Evolutionary conservation across 1,140 invertebrate species (phyloP).

Genomic region (Leptopilina boulardi): DNA sequence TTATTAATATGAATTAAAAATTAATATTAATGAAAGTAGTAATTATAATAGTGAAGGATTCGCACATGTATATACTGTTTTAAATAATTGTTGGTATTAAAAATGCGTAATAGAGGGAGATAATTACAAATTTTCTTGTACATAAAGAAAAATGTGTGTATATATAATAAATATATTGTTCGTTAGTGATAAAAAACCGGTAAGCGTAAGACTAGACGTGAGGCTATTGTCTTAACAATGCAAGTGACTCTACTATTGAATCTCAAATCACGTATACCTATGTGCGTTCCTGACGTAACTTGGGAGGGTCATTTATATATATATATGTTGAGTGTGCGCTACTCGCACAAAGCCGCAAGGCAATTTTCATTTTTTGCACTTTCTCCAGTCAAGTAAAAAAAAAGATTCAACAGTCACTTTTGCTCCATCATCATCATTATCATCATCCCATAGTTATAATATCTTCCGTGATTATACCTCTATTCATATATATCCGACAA

Average conservation of each 20-base stretch:
- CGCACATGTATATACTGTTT: too few species aligned
- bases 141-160: not conserved
- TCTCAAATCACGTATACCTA: constrained; percentile 43
- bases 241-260: constrained; percentile 47
- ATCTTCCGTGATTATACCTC: not conserved
- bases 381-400: constrained; percentile 47
- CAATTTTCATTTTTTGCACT: constrained; percentile 59
- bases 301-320: constrained; percentile 34
- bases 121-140: not conserved
- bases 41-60: too few species aligned
- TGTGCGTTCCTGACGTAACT: constrained; percentile 52
- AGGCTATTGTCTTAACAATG: constrained; percentile 34
- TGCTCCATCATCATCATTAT: constrained; percentile 2
- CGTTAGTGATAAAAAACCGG: not conserved
- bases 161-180: not conserved
- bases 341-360: constrained; percentile 38
- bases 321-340: not conserved
- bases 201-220: not conserved
- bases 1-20: too few species aligned
- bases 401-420: not conserved
- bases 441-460: not conserved
- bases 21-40: too few species aligned
- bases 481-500: constrained; percentile 26
- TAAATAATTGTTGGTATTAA: too few species aligned
- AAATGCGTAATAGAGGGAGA: not conserved